phyloP scores from a whole-genome alignment of 2,113 vertebrate genomes.

The Oostethus manadensis region DNA sequence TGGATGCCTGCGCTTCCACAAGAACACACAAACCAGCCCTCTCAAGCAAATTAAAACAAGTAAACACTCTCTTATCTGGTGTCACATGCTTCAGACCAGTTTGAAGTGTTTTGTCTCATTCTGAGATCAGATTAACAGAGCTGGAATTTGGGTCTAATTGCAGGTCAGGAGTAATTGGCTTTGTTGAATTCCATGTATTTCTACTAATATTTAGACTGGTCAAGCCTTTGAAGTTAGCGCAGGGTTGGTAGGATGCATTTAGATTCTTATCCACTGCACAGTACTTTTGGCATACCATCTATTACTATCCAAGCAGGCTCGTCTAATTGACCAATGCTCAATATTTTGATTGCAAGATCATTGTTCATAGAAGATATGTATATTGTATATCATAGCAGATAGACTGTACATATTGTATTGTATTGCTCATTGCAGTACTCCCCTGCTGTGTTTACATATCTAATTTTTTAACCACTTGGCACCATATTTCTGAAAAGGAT shows the following conservation, averaged over 20 bases:
- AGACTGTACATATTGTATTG: no score
- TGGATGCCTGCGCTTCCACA: background rate
- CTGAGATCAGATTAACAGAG: conserved; percentile 43
- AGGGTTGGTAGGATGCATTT: conserved; percentile 41
- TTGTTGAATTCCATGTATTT: conserved; percentile 53
- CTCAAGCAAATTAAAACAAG: conserved; percentile 19
- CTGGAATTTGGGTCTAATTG: conserved; percentile 30
- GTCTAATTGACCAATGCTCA: conserved; percentile 15
- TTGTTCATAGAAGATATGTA: conserved; percentile 4
- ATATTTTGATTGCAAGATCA: conserved; percentile 13
- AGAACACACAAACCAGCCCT: background rate
- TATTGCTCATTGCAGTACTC: conserved; percentile 22
- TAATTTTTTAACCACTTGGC: conserved; percentile 10
- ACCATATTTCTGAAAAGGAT: conserved; percentile 1
- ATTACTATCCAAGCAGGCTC: no score
- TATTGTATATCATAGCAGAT: no score
- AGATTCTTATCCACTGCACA: background rate
- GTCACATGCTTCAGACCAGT: conserved; percentile 8
- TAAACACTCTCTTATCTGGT: conserved; percentile 6
- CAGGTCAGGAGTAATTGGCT: conserved; percentile 51
- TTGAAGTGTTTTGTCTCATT: conserved; percentile 42
- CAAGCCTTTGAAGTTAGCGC: conserved; percentile 48
- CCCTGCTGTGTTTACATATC: conserved; percentile 11
- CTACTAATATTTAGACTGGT: conserved; percentile 49
- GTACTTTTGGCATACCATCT: no score